Conservation (phyloP, 2,888 invertebrate genomes). For the Dynastes tityus region DNA sequence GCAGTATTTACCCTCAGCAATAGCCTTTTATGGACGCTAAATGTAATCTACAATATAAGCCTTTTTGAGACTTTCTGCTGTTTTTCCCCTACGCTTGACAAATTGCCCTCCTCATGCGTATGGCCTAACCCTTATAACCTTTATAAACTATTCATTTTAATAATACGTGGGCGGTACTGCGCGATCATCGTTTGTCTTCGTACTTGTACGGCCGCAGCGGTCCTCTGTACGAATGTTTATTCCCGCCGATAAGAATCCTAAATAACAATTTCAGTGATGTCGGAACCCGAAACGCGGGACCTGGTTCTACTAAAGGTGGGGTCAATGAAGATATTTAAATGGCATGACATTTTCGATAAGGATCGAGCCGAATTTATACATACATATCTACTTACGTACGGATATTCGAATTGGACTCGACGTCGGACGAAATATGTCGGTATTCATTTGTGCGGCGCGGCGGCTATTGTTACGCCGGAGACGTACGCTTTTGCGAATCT, state of each 20-base stretch:
- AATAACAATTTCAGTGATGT: constrained; percentile 32
- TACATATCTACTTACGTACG: neutral
- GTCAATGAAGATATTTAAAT: constrained; percentile 42
- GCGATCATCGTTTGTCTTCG: constrained; percentile 16
- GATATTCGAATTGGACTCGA: constrained; percentile 20
- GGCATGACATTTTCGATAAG: constrained; percentile 40
- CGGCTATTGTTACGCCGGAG: neutral
- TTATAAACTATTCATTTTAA: constrained; percentile 27
- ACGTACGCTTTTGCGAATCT: neutral
- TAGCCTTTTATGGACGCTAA: too few species aligned
- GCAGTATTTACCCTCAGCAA: too few species aligned
- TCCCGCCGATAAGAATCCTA: constrained; percentile 26
- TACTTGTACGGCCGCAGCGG: neutral
- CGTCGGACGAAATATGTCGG: constrained; percentile 12
- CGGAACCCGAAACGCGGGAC: neutral
- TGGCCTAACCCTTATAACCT: neutral
- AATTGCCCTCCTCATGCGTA: neutral
- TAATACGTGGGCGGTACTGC: constrained; percentile 3
- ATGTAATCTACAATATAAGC: too few species aligned
- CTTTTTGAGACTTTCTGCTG: too few species aligned
- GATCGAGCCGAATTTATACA: constrained; percentile 25
- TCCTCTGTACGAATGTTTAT: constrained; percentile 10
- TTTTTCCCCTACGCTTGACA: too few species aligned
- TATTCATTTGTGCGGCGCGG: constrained; percentile 26
- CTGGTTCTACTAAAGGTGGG: neutral